These are phyloP conservation scores for Agrotis exclamationis DNA, from an alignment of 2,888 invertebrate genomes.

Conservation along the genomic window DNA sequence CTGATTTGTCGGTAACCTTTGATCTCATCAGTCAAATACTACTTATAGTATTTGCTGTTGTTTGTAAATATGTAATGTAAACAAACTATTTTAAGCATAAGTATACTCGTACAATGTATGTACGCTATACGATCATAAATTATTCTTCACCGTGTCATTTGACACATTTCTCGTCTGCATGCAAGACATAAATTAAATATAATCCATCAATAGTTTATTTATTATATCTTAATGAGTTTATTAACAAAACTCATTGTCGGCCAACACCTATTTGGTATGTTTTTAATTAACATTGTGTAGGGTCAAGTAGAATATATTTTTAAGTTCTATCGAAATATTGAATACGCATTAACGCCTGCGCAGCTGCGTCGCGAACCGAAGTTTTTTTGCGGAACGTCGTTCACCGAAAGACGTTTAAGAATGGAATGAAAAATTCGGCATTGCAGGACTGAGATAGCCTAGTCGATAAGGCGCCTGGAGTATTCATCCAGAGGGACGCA, in stretches of 20 bases:
- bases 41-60: neutral
- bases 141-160: neutral
- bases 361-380: too few relatives aligned
- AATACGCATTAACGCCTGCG: too few relatives aligned
- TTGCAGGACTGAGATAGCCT: too few relatives aligned
- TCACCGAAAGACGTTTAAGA: too few relatives aligned
- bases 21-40: neutral
- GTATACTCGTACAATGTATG: neutral
- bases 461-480: too few relatives aligned
- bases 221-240: neutral
- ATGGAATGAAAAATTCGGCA: too few relatives aligned
- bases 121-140: neutral
- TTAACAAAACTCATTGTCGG: neutral
- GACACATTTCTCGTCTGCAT: neutral
- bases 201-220: neutral
- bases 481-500: too few relatives aligned
- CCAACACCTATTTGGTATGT: neutral
- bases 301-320: too few relatives aligned
- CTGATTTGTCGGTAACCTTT: neutral
- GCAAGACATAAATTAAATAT: neutral
- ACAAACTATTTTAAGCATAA: conserved; percentile 7
- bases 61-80: conserved; percentile 34
- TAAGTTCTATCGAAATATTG: too few relatives aligned
- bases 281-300: neutral
- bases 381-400: too few relatives aligned